A percentile compares a stretch with the other conserved stretches of the same genome.
phyloP scores from a whole-genome alignment of 2,797 vertebrate genomes.

The Fratercula arctica region DNA sequence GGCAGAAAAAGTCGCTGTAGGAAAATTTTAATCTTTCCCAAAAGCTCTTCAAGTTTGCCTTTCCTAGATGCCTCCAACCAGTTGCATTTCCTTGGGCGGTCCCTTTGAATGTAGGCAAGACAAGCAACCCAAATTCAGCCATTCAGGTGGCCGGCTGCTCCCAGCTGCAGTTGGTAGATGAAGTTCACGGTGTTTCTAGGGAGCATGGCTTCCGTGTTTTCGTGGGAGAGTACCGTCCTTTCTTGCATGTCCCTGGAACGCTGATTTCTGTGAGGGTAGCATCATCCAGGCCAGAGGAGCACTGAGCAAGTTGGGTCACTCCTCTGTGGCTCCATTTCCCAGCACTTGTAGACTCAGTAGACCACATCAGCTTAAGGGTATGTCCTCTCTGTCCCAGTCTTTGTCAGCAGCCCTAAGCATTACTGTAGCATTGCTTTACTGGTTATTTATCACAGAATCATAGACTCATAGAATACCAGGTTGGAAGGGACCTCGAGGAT shows the following conservation, averaged over 20 bases:
- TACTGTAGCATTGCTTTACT: neutral
- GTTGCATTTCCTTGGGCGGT: neutral
- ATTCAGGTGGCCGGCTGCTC: neutral
- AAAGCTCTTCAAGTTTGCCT: neutral
- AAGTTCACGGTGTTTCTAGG: neutral
- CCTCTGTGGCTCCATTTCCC: neutral
- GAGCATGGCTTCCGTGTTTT: neutral
- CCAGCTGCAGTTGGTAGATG: neutral
- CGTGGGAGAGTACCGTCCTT: neutral
- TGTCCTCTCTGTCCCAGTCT: neutral
- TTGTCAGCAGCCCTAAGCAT: neutral
- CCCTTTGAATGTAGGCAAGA: neutral
- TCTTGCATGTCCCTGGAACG: neutral
- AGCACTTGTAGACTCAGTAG: accelerated
- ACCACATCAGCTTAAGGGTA: accelerated
- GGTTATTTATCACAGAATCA: neutral
- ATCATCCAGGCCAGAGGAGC: neutral
- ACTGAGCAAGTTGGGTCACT: neutral
- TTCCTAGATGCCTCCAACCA: too few relatives aligned
- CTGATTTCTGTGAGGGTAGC: neutral
- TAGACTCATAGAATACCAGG: neutral
- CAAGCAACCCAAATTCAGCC: neutral
- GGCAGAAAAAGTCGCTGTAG: neutral
- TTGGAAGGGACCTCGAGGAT: neutral
- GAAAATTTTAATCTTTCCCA: neutral